Base-by-base conservation (phyloP, 2,888 invertebrate species). In the Hipparchia semele region DNA sequence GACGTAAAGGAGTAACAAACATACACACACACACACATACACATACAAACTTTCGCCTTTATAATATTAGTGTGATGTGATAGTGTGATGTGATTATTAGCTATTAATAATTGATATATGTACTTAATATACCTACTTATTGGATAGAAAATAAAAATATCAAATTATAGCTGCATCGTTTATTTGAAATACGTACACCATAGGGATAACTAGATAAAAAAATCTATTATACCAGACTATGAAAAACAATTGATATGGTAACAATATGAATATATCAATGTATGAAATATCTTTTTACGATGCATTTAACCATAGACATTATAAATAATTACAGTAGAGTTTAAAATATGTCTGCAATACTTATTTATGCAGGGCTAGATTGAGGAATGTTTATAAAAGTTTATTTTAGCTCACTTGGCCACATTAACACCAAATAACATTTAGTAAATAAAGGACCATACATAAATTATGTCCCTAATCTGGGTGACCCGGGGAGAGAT, bases 241-340 rank as follows among this genome's bases (percentile, higher is more conserved):
- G 87, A 90, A 90, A 90, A 91, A 89, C 87, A 90, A 89, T 87
- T 90, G 90, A 92, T 92, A 92, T 91, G 91, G 87, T 87, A 91
- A 90, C 87, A 90, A 86, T 86, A 87, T 84, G 83, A 87, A 89
- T 87, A 87, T 86, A 85, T 71, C 69, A 84, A 80, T 82, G 82
- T 85, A 86, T 81, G 85, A 88, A 79, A 76, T 70, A 75, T 76
- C 60, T 59, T 72, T 73, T 70, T 71, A 69, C 74, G 70, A 69
- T 73, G 74, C 73, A 73, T 74, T 73, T 68, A 71, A 71, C 62
- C 49, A 73, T 73, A 71, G 71, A 67, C 58, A 62, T 73, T 74
- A 71, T 69, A 74, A 71, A 73, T 76, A 73, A 71, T 68, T 75
- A 71, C 45, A 71, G 69, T 73, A 76, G 70, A 74, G 53, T 71